Evolutionary conservation across 1,140 invertebrate species (phyloP).

Genomic region (Parapsyche elsis): DNA sequence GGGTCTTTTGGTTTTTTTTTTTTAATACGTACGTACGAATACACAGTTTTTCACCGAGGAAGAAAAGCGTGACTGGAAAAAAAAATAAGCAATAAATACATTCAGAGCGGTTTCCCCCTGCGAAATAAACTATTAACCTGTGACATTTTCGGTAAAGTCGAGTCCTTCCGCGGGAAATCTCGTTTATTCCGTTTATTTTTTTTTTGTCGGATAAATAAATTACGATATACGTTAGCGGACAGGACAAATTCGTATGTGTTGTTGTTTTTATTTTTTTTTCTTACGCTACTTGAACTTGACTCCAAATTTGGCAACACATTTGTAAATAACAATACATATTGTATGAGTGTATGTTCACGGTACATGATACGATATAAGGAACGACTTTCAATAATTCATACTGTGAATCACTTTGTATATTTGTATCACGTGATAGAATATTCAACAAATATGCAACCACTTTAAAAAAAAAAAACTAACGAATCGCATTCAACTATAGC

Average conservation of each 20-base stretch:
- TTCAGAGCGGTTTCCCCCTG: neutral
- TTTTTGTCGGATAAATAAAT: neutral
- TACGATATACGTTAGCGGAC: neutral
- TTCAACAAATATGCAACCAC: no score
- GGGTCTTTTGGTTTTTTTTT: neutral
- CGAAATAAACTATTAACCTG: constrained; percentile 38
- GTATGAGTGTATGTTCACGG: neutral
- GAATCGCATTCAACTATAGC: neutral
- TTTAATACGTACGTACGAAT: constrained; percentile 20
- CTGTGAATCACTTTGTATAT: no score
- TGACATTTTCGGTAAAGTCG: constrained; percentile 34
- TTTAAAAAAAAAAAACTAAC: no score
- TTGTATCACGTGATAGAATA: no score
- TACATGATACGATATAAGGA: neutral
- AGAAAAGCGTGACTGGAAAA: constrained; percentile 36
- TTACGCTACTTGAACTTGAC: neutral
- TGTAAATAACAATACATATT: neutral
- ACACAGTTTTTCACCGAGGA: constrained; percentile 34
- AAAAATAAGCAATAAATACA: constrained; percentile 43
- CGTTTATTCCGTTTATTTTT: constrained; percentile 9
- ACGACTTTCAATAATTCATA: no score
- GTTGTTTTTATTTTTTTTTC: no score
- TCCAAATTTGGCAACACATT: neutral
- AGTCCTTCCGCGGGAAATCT: constrained; percentile 33
- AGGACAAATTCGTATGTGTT: neutral